phyloP scores from a whole-genome alignment of 1,140 invertebrate species.

The Drosophila bocqueti region DNA sequence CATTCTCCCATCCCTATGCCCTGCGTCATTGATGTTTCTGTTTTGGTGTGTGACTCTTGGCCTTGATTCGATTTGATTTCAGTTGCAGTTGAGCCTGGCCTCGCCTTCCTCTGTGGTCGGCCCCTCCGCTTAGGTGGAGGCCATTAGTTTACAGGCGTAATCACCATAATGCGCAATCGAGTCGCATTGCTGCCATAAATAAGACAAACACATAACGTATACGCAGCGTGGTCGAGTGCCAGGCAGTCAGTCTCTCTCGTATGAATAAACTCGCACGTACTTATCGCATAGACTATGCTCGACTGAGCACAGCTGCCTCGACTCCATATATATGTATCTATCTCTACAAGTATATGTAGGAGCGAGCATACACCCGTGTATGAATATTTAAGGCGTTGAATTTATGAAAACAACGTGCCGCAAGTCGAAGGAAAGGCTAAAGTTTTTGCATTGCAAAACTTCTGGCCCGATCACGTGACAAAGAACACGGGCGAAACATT shows the following conservation, averaged over 20 bases:
- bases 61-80: slow-evolving; percentile 60
- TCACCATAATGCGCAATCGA: slow-evolving; percentile 76
- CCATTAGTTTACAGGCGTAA: slow-evolving; percentile 78
- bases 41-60: slow-evolving; percentile 41
- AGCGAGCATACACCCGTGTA: slow-evolving; percentile 34
- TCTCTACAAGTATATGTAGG: neutral
- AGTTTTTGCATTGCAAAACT: slow-evolving; percentile 75
- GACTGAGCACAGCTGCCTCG: slow-evolving; percentile 76
- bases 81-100: slow-evolving; percentile 10
- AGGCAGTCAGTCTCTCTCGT: slow-evolving; percentile 55
- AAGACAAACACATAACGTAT: slow-evolving; percentile 79
- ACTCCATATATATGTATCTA: slow-evolving; percentile 22
- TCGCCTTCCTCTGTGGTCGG: neutral
- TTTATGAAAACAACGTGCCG: slow-evolving; percentile 81
- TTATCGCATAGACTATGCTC: slow-evolving; percentile 81
- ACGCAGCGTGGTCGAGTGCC: slow-evolving; percentile 60
- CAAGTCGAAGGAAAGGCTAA: slow-evolving; percentile 53
- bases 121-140: slow-evolving; percentile 34
- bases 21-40: slow-evolving; percentile 31
- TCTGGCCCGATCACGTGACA: slow-evolving; percentile 67
- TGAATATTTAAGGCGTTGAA: slow-evolving; percentile 80
- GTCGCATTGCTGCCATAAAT: slow-evolving; percentile 75
- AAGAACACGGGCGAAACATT: slow-evolving; percentile 76
- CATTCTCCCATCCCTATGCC: neutral
- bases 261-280: slow-evolving; percentile 82